Base-by-base conservation (phyloP, 1,140 invertebrate species). In the Phenacoccus solenopsis region DNA sequence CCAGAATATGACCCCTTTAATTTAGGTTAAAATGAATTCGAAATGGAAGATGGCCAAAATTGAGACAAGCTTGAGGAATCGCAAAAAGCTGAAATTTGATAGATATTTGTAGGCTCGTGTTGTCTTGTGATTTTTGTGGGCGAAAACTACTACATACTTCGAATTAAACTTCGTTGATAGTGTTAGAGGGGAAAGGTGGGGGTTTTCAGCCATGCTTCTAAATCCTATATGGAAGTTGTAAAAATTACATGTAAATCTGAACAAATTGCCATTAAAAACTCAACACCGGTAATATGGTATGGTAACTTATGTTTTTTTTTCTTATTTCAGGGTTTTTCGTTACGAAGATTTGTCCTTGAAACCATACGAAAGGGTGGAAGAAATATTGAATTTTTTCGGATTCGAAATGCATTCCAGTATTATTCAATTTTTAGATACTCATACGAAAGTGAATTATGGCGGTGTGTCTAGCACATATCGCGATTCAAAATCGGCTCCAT, bases 341-440 rank as follows among this genome's bases (percentile, higher is more conserved):
- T 94, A 93, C 77, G 92, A 94, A 80, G 91, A 94, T 76, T 77
- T 94, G 16, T 90, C 90, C 0, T 75, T 91, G 13, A 84, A 90
- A 75, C 88, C 90, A 0, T 88, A 88, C 76, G 80, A 79, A 67
- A 83, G 85, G n/a, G 84, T 86, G 2, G 81, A 86, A 72, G 82
- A 87, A n/a, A 78, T 94, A 2, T 85, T 91, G 70, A 79, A 87
- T 75, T 93, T 93, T 79, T 88, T 90, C 75, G 86, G 87, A 9
- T 78, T 94, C 30, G 80, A 87, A 73, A 85, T 88, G 74, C 87
- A 89, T 77, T 79, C 82, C 0, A 80, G 83, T 57, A 85, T 93
- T 0, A 83, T 85, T 70, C 81, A 84, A 68, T 93, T 91, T 78
- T 79, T 94, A 20, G 86, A 90, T 73, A 87, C 88, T 1, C 91